phyloP scores from a whole-genome alignment of 2,888 invertebrate species.

The Stegana nigrithorax region DNA sequence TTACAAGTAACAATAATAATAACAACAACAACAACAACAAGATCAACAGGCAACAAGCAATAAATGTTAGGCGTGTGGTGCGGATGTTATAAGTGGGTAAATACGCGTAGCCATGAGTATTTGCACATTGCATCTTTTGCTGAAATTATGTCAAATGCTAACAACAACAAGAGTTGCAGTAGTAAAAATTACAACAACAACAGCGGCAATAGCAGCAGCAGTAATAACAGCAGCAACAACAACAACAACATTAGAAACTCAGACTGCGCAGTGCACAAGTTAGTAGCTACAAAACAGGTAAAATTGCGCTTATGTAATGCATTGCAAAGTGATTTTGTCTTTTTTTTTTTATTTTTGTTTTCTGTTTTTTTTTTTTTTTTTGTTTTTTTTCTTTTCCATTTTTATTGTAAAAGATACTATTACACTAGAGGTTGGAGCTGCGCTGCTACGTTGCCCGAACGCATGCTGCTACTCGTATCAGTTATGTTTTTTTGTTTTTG shows the following conservation, averaged over 20 bases:
- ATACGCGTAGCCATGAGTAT: too few relatives aligned
- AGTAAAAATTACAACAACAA: conserved; percentile 20
- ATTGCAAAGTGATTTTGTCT: background rate
- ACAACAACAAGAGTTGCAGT: conserved; percentile 40
- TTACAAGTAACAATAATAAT: background rate
- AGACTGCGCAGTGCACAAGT: too few relatives aligned
- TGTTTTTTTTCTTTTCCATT: too few relatives aligned
- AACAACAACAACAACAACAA: background rate
- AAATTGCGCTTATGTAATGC: conserved; percentile 54
- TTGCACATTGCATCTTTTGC: conserved; percentile 45
- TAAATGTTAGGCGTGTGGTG: conserved; percentile 26
- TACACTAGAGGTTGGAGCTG: background rate
- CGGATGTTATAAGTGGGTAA: too few relatives aligned
- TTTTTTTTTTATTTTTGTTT: too few relatives aligned
- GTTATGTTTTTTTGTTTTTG: background rate
- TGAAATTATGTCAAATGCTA: conserved; percentile 54
- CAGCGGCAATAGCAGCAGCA: conserved; percentile 4
- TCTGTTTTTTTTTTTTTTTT: too few relatives aligned
- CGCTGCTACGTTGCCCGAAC: background rate
- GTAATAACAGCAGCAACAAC: too few relatives aligned
- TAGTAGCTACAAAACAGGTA: conserved; percentile 50
- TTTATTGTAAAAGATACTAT: conserved; percentile 6
- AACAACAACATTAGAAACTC: conserved; percentile 18
- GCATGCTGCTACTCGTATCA: too few relatives aligned
- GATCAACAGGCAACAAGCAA: conserved; percentile 31